Conservation (phyloP, 2,888 invertebrate species). For the Abrostola tripartita region DNA sequence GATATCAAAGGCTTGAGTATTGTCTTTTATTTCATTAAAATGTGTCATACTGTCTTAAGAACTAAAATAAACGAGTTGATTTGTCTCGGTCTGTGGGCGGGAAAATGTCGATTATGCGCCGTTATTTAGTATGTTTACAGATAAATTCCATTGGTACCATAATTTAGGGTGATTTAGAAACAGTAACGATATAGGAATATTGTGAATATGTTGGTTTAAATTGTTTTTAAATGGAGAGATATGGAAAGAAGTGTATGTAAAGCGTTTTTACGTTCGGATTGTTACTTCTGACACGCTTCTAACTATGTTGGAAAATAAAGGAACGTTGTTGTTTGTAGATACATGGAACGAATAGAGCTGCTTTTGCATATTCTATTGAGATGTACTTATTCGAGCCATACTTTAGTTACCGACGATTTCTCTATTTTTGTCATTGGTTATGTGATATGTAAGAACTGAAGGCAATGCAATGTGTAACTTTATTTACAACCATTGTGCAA, state of each 20-base stretch:
- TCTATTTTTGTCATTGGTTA: too few relatives aligned
- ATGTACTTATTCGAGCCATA: not conserved
- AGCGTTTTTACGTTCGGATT: not conserved
- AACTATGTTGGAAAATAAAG: not conserved
- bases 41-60: constrained; percentile 52
- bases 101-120: constrained; percentile 41
- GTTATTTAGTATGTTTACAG: constrained; percentile 35
- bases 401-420: too few relatives aligned
- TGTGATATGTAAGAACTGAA: too few relatives aligned
- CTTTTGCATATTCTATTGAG: not conserved
- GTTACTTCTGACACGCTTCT: constrained; percentile 1
- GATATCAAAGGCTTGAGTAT: constrained; percentile 63
- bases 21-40: constrained; percentile 64
- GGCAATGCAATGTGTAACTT: too few relatives aligned
- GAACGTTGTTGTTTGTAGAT: not conserved
- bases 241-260: constrained; percentile 4
- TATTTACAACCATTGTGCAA: too few relatives aligned
- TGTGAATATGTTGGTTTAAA: constrained; percentile 16
- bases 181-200: constrained; percentile 18
- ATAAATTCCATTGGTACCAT: constrained; percentile 28
- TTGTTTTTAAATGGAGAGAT: constrained; percentile 22
- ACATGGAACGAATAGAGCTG: not conserved
- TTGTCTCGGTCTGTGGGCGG: constrained; percentile 57
- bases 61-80: constrained; percentile 57
- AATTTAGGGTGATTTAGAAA: constrained; percentile 34